Base-by-base conservation (phyloP, 1,140 invertebrate genomes). In the Pseudomyrmex cubaensis region DNA sequence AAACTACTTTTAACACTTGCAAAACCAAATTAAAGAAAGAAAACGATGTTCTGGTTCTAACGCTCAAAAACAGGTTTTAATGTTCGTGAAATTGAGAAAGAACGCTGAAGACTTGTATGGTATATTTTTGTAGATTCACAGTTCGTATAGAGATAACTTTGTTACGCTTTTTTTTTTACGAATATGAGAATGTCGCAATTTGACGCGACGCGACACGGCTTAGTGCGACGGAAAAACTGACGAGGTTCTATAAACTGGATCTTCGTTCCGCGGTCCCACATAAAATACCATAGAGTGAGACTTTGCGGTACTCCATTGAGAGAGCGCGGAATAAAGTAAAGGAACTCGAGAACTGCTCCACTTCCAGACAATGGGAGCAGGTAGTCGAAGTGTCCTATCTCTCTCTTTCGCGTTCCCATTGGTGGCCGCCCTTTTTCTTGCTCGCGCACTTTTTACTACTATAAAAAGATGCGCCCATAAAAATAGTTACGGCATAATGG, bases 301-400 rank as follows among this genome's bases (percentile, higher is more conserved):
- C 76, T 86, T 91, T 89, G 89, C 85, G 87, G 87, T 88, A 90
- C 78, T 90, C 85, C 84, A 90, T 90, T 86, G 46, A 87, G 78
- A 59, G 66, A 78, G 57, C 73, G 86, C 88, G 89, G 86, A 89
- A 90, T 90, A 92, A 90, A 91, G 85, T 90, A 83, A 46, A 84
- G 84, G 77, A 90, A 90, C 87, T 90, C 76, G 90, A 90, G 90
- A 90, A 88, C 84, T 90, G 88, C 89, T 91, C 88, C 88, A 90
- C 83, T 90, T 90, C 20, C 84, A 84, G 64, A 90, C 90, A 92
- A 90, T 91, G 78, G 72, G 56, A 80, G 87, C 90, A 92, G 91
- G 90, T 90, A 92, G 75, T 56, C 82, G 25, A 63, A 72, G 50
- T 67, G 57, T 76, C 44, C 62, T 56, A 22, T 72, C 61, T 69